Evolutionary conservation across 2,888 invertebrate genomes (phyloP), one percentile per base, ranked within the genome.

Genomic region (Parelbella ahira): DNA sequence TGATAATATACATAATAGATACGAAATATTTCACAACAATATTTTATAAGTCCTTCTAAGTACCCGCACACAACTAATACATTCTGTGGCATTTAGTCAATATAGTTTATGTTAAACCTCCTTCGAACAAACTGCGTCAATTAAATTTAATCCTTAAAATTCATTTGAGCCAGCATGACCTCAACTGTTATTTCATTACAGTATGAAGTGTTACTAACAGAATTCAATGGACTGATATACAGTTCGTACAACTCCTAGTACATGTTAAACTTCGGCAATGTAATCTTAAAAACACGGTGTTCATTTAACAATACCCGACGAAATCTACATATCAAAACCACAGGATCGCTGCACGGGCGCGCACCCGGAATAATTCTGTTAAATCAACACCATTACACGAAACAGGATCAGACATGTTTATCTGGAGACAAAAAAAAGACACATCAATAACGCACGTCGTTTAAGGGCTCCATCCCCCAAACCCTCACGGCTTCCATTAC

Each of bases 371-470:
- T 50, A 49, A 55, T 64, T 60, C 55, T 59, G 65, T 60, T 62
- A 64, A 67, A 67, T 67, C 65, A 61, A 56, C 63, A 61, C 70
- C 60, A 64, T 69, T 64, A 68, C 65, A 39, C 37, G 36, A 42
- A 49, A 53, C 54, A 54, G 54, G 55, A 59, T 58, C 56, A 51
- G 66, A 71, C 79, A 76, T 76, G 79, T 76, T 77, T 77, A 82
- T 84, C 83, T 77, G 50, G 48, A 53, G 50, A 55, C n/a, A n/a
- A n/a, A 68, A 65, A 68, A 39, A 34, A 29, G 42, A 75, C 71
- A 75, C 82, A 83, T 84, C 83, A 83, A 82, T 84, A 83, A 78
- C 76, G 33, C 41, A 42, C 41, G 58, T 71, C 73, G 72, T 71
- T 74, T 64, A 63, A 58, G 63, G 53, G 53, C 62, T 60, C 60